A percentile compares a stretch with the other conserved stretches of the same genome.
These are phyloP conservation scores for Aphaenogaster ashmeadi DNA, from an alignment of 1,140 invertebrate genomes.

Conservation along the genomic window DNA sequence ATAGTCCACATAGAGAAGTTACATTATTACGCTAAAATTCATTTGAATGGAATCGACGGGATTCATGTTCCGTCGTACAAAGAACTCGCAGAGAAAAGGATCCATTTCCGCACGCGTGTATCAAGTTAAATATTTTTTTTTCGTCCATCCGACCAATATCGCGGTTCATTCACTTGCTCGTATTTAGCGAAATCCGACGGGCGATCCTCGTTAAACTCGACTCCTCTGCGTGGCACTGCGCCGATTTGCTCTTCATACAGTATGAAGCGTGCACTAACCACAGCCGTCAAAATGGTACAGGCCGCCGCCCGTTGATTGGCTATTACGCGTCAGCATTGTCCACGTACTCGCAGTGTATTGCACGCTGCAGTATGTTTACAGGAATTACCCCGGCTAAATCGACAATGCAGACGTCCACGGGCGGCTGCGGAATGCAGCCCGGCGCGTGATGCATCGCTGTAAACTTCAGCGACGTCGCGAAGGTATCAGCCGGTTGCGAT, in stretches of 20 bases:
- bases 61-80: background rate
- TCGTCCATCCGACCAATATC: background rate
- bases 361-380: slow-evolving; percentile 46
- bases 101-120: background rate
- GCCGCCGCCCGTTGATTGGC: slow-evolving; percentile 52
- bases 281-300: slow-evolving; percentile 56
- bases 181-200: slow-evolving; percentile 11
- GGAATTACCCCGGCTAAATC: slow-evolving; percentile 50
- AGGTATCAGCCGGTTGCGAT: slow-evolving; percentile 53
- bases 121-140: background rate
- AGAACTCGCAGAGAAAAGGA: background rate
- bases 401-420: slow-evolving; percentile 40
- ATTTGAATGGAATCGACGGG: background rate
- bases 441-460: slow-evolving; percentile 50
- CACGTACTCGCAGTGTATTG: slow-evolving; percentile 44
- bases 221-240: background rate
- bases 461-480: slow-evolving; percentile 57
- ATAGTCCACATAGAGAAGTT: background rate
- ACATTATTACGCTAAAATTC: background rate
- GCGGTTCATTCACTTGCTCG: slow-evolving; percentile 9
- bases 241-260: slow-evolving; percentile 53
- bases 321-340: slow-evolving; percentile 60
- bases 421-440: slow-evolving; percentile 31
- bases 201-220: slow-evolving; percentile 47
- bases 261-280: slow-evolving; percentile 28